Percentiles rank a stretch among this genome's conserved stretches.
Conservation (phyloP, 2,113 vertebrate genomes). For the Sceloporus tristichus region DNA sequence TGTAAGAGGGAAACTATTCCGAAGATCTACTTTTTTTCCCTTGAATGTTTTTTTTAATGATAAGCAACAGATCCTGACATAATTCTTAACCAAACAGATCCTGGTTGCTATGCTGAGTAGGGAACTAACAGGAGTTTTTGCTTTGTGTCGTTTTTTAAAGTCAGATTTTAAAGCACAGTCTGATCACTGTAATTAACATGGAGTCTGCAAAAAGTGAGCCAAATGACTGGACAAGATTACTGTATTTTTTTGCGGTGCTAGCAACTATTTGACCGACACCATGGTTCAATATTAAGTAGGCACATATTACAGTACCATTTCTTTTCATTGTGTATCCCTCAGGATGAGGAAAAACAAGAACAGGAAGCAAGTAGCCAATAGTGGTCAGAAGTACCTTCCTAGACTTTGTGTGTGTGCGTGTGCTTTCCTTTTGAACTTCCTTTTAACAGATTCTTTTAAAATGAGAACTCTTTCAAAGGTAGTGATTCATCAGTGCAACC, state of each 20-base stretch:
- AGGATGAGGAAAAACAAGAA: slow-evolving; percentile 26
- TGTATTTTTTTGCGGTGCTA: background rate
- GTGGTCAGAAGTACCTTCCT: slow-evolving; percentile 52
- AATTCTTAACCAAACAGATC: slow-evolving; percentile 35
- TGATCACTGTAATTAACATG: slow-evolving; percentile 19
- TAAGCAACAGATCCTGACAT: background rate
- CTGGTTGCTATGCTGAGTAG: background rate
- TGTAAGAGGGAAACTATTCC: background rate
- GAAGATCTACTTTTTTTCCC: background rate
- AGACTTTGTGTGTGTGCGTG: slow-evolving; percentile 20
- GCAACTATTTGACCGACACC: background rate
- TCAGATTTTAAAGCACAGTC: background rate
- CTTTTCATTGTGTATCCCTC: slow-evolving; percentile 45
- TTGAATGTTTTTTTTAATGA: background rate
- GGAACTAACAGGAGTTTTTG: background rate
- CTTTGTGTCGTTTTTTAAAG: background rate
- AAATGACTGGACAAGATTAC: slow-evolving; percentile 34
- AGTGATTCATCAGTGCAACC: background rate
- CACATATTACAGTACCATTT: slow-evolving; percentile 42
- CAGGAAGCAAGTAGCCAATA: slow-evolving; percentile 44
- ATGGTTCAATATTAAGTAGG: slow-evolving; percentile 37
- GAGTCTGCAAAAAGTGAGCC: slow-evolving; percentile 39
- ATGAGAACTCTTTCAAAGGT: background rate
- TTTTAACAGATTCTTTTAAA: background rate
- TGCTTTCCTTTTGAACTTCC: slow-evolving; percentile 47